These are phyloP conservation scores for Aurelia sp. DNA, from an alignment of 30 jellyfish, hydroid and myxozoan genomes.

Conservation along the genomic window DNA sequence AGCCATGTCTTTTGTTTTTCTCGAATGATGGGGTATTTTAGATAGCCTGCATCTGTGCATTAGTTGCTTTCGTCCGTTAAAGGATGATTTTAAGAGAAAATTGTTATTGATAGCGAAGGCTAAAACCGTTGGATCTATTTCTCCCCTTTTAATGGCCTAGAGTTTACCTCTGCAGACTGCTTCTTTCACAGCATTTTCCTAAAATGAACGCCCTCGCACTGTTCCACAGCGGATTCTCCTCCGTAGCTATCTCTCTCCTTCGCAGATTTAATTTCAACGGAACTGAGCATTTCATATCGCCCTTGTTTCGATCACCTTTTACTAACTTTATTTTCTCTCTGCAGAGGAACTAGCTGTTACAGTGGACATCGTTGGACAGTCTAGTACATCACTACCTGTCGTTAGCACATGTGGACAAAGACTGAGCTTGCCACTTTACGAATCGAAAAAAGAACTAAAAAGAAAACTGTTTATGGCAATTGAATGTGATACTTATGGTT, in stretches of 20 bases:
- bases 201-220: no score
- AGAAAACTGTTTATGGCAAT: constrained; percentile 86
- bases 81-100: no score
- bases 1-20: not conserved
- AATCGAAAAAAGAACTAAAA: constrained; percentile 78
- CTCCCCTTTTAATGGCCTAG: no score
- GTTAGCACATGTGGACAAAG: constrained; percentile 98
- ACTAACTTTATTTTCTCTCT: not conserved
- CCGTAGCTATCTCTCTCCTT: no score
- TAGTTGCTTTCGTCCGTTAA: not conserved
- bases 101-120: no score
- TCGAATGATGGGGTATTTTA: not conserved
- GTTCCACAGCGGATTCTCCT: no score
- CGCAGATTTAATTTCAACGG: no score
- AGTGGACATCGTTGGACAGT: constrained; percentile 70
- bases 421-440: constrained; percentile 85
- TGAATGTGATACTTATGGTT: constrained; percentile 85
- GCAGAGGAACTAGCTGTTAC: constrained; percentile 86
- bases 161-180: no score
- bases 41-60: not conserved
- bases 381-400: constrained; percentile 81
- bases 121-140: no score
- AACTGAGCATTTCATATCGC: no score
- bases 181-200: no score
- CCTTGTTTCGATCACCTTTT: no score